Conservation (phyloP, 2,113 vertebrate species). For the Henicopernis longicauda region DNA sequence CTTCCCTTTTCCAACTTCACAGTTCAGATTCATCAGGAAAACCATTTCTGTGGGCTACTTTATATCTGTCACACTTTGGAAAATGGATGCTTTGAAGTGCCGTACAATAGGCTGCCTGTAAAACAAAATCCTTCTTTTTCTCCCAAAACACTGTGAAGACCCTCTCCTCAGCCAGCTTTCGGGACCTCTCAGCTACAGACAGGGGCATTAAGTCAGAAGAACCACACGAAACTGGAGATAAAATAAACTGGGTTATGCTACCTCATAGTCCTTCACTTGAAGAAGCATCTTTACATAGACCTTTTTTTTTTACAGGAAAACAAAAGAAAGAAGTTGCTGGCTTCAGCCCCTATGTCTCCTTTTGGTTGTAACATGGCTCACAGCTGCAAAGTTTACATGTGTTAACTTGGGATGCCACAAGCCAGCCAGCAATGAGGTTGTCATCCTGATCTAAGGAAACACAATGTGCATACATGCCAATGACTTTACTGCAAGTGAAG, state of each 20-base stretch:
- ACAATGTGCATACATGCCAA: not conserved
- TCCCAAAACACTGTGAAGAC: not conserved
- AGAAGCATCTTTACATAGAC: not conserved
- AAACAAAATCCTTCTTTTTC: not conserved
- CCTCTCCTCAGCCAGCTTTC: not conserved
- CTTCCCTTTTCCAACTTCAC: not conserved
- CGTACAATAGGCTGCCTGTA: not conserved
- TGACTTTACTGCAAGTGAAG: not conserved
- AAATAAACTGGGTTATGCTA: not conserved
- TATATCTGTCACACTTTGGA: not conserved
- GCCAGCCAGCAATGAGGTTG: slow-evolving; percentile 5
- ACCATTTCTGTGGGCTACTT: not conserved
- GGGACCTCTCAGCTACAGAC: not conserved
- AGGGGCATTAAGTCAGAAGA: not conserved
- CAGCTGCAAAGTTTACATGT: not conserved
- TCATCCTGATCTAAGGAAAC: slow-evolving; percentile 41
- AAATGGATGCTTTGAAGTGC: not conserved
- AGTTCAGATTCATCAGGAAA: not conserved
- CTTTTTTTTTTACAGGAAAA: not conserved
- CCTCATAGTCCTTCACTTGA: not conserved
- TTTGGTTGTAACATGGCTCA: not conserved
- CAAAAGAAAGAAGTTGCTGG: not conserved
- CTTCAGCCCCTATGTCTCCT: not conserved
- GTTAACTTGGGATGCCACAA: slow-evolving; percentile 17
- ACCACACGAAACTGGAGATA: not conserved